phyloP scores from a whole-genome alignment of 2,113 vertebrate species.

The Vireo altiloquus region DNA sequence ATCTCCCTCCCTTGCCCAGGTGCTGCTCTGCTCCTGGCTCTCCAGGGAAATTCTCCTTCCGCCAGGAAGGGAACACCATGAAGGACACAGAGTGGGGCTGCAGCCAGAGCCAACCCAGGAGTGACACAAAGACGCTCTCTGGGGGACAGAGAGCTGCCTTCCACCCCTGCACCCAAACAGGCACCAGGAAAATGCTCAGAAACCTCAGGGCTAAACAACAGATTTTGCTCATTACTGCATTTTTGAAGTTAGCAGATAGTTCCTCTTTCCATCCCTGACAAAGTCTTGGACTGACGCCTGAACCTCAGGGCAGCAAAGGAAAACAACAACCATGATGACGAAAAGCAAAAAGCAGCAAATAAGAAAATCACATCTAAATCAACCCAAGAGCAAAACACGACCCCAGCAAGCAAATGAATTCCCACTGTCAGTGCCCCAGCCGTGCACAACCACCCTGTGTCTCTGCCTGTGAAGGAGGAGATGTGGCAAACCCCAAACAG shows the following conservation, averaged over 20 bases:
- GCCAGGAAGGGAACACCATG: neutral
- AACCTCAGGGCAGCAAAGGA: neutral
- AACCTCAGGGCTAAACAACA: neutral
- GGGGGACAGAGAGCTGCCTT: neutral
- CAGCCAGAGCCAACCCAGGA: neutral
- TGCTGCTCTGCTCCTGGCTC: neutral
- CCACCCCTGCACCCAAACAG: neutral
- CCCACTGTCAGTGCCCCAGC: neutral
- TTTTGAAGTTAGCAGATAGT: neutral
- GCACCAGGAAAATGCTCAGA: neutral
- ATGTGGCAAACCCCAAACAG: neutral
- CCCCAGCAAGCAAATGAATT: neutral
- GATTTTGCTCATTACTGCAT: neutral
- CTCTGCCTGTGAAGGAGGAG: rapidly evolving
- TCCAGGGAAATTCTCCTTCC: neutral
- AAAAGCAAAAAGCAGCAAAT: neutral
- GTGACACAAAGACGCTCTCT: neutral
- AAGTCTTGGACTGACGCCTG: neutral
- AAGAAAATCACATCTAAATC: neutral
- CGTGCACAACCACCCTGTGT: neutral
- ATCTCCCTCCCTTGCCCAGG: neutral
- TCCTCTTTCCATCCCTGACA: neutral
- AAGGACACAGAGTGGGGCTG: neutral
- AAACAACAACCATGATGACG: neutral
- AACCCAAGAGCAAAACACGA: neutral